Conservation (phyloP, 2,888 invertebrate genomes). For the Ormia ochracea region DNA sequence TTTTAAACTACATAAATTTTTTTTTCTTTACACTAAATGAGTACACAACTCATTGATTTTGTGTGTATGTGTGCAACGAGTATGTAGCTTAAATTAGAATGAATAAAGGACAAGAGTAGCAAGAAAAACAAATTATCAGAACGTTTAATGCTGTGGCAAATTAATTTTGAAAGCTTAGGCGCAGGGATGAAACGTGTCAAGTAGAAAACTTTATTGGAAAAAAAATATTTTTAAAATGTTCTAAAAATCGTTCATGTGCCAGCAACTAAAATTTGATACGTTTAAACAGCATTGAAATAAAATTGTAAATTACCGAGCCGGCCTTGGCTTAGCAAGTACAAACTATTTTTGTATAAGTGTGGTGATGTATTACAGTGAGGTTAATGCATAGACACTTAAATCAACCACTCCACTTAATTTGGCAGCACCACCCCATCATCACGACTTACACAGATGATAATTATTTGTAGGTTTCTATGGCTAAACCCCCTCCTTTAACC, state of each 20-base stretch:
- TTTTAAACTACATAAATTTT: constrained; percentile 29
- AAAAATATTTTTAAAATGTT: background rate
- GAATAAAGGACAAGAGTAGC: constrained; percentile 2
- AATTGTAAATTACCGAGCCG: background rate
- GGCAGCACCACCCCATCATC: constrained; percentile 16
- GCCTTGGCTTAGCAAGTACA: background rate
- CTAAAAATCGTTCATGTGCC: background rate
- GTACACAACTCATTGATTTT: constrained; percentile 52
- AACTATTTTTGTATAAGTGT: background rate
- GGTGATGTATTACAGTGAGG: background rate
- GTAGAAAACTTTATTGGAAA: background rate
- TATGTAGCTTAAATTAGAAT: constrained; percentile 33
- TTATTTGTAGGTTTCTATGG: constrained; percentile 47
- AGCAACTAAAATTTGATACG: background rate
- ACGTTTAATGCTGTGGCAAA: constrained; percentile 36
- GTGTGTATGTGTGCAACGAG: too few relatives aligned
- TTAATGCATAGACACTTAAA: constrained; percentile 12
- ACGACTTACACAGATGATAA: constrained; percentile 47
- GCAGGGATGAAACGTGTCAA: background rate
- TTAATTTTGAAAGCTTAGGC: constrained; percentile 22
- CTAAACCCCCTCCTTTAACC: constrained; percentile 5
- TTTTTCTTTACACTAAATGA: constrained; percentile 35
- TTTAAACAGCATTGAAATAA: background rate
- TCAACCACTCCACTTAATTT: background rate
- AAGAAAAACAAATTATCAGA: background rate